Base-by-base conservation (phyloP, 1,140 invertebrate species). In the Papilio glaucus region DNA sequence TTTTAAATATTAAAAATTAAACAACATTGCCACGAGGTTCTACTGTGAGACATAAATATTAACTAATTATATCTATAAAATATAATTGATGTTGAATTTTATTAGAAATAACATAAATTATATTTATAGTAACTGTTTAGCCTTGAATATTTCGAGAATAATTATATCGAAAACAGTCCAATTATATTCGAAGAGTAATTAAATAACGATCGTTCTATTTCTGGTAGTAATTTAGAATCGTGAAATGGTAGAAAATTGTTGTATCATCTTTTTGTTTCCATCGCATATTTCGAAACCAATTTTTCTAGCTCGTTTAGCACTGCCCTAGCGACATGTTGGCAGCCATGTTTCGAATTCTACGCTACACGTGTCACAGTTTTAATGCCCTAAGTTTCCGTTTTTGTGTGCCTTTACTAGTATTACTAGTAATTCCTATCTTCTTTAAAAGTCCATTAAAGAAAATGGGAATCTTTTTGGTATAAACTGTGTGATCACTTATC, bases 251-350 rank as follows among this genome's bases (percentile, higher is more conserved):
- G n/a, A 42, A 42, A 42, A 39, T 39, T 39, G 39, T 21, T 49
- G 45, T 7, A 49, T 7, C 12, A 21, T 49, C 1, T 49, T 49
- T 49, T 49, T 49, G 42, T 13, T 21, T 15, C n/a, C n/a, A n/a
- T 49, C 42, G 42, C 15, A 18, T 21, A 49, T 49, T 49, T 49
- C 45, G 6, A 49, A 49, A 49, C 15, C 45, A 49, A 49, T 49
- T 49, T 49, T 13, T n/a, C 45, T 49, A 21, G 45, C 45, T 49
- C 45, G 45, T 49, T 49, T 49, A 49, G 18, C 9, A 49, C 21
- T 49, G 15, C 45, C 45, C 45, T 49, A 18, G 45, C 18, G 45
- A 49, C 45, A 21, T n/a, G 1, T n/a, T 45, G 1, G 42, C 38
- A 8, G 45, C 18, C 1, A 24, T 49, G 18, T 49, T 49, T 49